Evolutionary conservation across 2,888 invertebrate species (phyloP).

Genomic region (Blera fallax): DNA sequence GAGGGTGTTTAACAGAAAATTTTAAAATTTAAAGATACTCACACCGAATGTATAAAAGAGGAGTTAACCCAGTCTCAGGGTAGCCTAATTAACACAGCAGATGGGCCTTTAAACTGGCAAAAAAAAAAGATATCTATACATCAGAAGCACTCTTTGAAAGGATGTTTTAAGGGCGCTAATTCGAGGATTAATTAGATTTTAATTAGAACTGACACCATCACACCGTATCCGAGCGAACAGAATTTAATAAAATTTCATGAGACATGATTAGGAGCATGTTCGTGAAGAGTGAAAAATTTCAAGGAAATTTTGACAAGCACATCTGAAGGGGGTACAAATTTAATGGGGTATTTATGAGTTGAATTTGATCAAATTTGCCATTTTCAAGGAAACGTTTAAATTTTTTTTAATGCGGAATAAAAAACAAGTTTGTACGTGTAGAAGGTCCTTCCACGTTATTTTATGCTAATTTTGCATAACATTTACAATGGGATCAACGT

Average conservation of each 20-base stretch:
- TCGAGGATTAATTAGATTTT: slow-evolving; percentile 21
- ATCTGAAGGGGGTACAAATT: not conserved
- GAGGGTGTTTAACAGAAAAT: not conserved
- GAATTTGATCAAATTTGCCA: not conserved
- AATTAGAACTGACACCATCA: slow-evolving; percentile 14
- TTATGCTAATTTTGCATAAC: too few species aligned
- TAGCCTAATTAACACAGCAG: not conserved
- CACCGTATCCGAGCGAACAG: not conserved
- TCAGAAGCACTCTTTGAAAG: not conserved
- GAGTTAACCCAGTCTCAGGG: not conserved
- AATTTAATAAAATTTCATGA: slow-evolving; percentile 5
- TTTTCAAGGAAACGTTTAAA: too few species aligned
- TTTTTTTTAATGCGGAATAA: too few species aligned
- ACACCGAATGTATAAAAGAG: not conserved
- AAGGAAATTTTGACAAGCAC: not conserved
- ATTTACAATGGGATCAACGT: too few species aligned
- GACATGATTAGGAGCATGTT: slow-evolving; percentile 4
- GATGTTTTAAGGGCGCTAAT: slow-evolving; percentile 13
- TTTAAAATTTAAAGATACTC: not conserved
- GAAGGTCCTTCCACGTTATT: too few species aligned
- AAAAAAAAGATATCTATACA: too few species aligned
- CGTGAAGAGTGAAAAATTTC: not conserved
- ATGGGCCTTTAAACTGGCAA: not conserved
- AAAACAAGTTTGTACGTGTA: too few species aligned
- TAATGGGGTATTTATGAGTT: not conserved